Evolutionary conservation across 2,113 vertebrate species (phyloP).

Genomic region (Ochotona curzoniae): DNA sequence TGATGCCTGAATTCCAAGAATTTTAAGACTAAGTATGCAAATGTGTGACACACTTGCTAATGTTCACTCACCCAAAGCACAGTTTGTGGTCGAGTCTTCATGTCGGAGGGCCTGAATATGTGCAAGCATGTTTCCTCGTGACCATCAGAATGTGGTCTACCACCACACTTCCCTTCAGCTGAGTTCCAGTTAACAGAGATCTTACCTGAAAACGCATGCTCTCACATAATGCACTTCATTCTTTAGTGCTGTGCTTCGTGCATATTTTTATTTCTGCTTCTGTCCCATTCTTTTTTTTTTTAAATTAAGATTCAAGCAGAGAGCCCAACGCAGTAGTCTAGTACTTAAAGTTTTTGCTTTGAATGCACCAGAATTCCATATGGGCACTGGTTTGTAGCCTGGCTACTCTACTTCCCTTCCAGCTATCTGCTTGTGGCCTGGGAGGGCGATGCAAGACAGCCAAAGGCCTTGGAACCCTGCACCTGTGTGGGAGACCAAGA

Average conservation of each 20-base stretch:
- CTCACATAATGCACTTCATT: neutral
- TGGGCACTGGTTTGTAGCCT: too few species aligned
- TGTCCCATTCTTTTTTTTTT: neutral
- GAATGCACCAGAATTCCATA: too few species aligned
- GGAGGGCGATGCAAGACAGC: too few species aligned
- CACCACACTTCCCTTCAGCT: neutral
- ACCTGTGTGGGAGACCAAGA: too few species aligned
- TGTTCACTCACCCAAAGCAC: neutral
- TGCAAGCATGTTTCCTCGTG: neutral
- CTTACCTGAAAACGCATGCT: neutral
- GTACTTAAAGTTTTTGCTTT: too few species aligned
- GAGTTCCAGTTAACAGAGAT: neutral
- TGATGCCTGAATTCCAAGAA: neutral
- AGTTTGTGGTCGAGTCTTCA: neutral
- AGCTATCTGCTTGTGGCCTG: too few species aligned
- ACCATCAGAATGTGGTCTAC: neutral
- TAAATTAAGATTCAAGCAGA: too few species aligned
- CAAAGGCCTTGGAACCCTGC: too few species aligned
- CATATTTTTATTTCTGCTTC: neutral
- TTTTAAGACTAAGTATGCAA: neutral
- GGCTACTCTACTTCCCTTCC: too few species aligned
- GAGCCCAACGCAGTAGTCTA: too few species aligned
- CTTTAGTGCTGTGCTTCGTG: neutral
- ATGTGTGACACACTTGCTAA: neutral
- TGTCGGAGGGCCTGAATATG: neutral